These are phyloP conservation scores for Mus caroli DNA, from an alignment of 2,797 vertebrate genomes.

Conservation along the genomic window DNA sequence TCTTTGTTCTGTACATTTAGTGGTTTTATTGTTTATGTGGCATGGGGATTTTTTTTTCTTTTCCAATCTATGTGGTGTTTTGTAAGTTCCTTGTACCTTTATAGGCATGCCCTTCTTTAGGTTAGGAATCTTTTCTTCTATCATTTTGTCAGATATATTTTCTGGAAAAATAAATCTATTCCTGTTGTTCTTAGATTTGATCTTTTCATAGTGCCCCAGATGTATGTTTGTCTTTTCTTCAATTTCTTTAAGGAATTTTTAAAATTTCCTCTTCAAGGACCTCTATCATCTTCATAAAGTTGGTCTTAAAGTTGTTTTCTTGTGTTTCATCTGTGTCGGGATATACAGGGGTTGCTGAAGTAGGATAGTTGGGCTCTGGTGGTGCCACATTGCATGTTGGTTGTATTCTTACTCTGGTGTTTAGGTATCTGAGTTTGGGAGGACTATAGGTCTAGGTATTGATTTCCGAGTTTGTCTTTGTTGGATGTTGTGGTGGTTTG, in stretches of 20 bases:
- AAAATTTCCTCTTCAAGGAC: neutral
- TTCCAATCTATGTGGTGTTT: neutral
- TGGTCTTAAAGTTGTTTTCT: neutral
- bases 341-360: neutral
- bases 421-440: neutral
- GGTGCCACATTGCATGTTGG: neutral
- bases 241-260: neutral
- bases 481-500: neutral
- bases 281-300: neutral
- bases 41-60: too few species aligned
- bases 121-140: neutral
- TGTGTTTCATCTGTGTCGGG: neutral
- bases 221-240: neutral
- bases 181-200: neutral
- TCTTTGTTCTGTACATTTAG: too few species aligned
- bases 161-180: neutral
- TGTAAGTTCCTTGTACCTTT: neutral
- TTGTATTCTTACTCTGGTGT: neutral
- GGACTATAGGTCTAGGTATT: neutral
- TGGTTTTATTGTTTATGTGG: too few species aligned
- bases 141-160: neutral
- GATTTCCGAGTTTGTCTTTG: neutral
- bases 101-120: neutral
- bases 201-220: neutral
- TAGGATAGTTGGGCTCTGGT: neutral